phyloP scores from a whole-genome alignment of 1,140 invertebrate genomes.

The Drosophila rufa region DNA sequence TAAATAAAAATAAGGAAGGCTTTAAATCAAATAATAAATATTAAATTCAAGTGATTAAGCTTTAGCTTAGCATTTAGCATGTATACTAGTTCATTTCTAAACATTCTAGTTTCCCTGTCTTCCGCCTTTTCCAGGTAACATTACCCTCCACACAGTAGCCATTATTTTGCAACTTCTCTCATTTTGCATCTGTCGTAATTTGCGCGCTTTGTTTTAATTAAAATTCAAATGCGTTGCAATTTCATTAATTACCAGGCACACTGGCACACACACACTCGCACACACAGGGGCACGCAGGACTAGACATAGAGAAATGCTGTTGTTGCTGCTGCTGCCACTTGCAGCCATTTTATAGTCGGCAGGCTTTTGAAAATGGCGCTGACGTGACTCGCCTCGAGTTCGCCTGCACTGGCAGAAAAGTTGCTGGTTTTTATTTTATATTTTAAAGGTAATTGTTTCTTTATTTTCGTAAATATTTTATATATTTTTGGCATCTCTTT shows the following conservation, averaged over 20 bases:
- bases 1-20: no score
- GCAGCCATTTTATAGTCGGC: constrained; percentile 73
- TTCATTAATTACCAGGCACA: constrained; percentile 81
- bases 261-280: constrained; percentile 16
- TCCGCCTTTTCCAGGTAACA: constrained; percentile 3
- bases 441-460: no score
- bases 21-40: no score
- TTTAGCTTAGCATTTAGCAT: no score
- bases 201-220: constrained; percentile 83
- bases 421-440: rapidly evolving
- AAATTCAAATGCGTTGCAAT: constrained; percentile 84
- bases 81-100: no score
- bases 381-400: constrained; percentile 58
- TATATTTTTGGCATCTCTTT: neutral
- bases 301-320: constrained; percentile 24
- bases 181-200: constrained; percentile 59
- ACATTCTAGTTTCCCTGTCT: no score
- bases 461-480: neutral
- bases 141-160: neutral
- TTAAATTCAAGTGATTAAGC: no score
- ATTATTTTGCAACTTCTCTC: constrained; percentile 11
- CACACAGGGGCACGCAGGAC: constrained; percentile 14
- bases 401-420: neutral
- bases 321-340: constrained; percentile 58
- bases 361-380: constrained; percentile 78